Evolutionary conservation across 2,113 vertebrate species (phyloP).

Genomic region (Nothocercus julius): DNA sequence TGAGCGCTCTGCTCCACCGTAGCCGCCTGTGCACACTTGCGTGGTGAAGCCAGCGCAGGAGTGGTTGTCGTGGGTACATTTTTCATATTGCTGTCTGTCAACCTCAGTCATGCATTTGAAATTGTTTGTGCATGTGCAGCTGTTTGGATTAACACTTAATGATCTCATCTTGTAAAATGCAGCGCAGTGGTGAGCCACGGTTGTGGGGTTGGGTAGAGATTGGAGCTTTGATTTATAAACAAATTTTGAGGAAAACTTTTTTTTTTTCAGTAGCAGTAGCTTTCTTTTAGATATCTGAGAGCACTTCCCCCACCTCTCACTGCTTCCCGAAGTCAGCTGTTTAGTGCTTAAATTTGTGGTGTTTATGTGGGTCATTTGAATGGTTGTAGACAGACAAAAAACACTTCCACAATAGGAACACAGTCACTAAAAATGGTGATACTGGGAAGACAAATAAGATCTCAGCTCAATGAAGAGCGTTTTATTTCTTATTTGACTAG

Average conservation of each 20-base stretch:
- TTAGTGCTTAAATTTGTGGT: background rate
- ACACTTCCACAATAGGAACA: background rate
- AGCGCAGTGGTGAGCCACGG: background rate
- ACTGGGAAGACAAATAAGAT: background rate
- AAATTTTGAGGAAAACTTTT: background rate
- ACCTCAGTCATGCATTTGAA: background rate
- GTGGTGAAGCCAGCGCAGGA: background rate
- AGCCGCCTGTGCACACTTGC: too few species aligned
- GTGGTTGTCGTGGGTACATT: background rate
- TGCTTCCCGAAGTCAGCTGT: background rate
- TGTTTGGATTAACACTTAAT: background rate
- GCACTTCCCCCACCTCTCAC: background rate
- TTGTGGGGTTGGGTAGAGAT: background rate
- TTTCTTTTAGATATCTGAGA: background rate
- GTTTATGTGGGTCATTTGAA: background rate
- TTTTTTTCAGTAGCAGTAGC: background rate
- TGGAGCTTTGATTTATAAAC: background rate
- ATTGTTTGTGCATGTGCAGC: background rate
- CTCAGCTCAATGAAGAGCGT: background rate
- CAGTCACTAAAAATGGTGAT: background rate
- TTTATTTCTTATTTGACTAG: background rate
- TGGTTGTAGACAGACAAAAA: background rate
- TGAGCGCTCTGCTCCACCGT: too few species aligned
- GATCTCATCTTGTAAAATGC: background rate
- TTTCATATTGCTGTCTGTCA: background rate